Evolutionary conservation across 2,888 invertebrate genomes (phyloP).

Genomic region (Merodon equestris): DNA sequence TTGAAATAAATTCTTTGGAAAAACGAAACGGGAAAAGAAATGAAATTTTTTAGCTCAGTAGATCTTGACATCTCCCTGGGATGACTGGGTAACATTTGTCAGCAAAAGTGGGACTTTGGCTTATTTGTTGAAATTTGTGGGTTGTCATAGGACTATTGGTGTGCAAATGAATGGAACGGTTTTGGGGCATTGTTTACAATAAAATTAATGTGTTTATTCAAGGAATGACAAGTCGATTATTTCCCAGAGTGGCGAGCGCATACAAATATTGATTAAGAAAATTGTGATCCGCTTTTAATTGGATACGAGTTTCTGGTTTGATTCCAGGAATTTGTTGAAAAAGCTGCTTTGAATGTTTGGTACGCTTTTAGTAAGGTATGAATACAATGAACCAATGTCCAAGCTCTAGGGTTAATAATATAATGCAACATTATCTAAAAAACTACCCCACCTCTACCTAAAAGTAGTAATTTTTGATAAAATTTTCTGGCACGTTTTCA

Average conservation of each 20-base stretch:
- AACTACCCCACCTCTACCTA: no score
- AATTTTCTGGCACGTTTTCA: no score
- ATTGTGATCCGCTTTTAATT: not conserved
- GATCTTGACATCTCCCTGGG: conserved; percentile 20
- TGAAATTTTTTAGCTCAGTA: conserved; percentile 32
- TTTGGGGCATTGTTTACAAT: not conserved
- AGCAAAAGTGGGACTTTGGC: conserved; percentile 8
- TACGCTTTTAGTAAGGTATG: no score
- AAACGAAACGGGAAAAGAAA: conserved; percentile 30
- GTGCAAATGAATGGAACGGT: not conserved
- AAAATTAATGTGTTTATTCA: not conserved
- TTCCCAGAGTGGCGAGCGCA: not conserved
- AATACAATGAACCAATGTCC: no score
- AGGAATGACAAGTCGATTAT: not conserved
- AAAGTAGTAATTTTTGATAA: no score
- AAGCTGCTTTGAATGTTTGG: no score
- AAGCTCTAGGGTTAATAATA: no score
- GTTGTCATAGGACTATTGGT: no score
- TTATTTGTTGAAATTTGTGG: conserved; percentile 25
- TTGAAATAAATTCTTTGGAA: conserved; percentile 19
- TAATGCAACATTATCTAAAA: no score
- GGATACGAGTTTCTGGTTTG: not conserved
- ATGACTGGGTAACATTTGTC: conserved; percentile 23
- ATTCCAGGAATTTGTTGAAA: no score
- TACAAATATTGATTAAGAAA: no score